Base-by-base conservation (phyloP, 2,888 invertebrate genomes). In the Lasius fuliginosus region DNA sequence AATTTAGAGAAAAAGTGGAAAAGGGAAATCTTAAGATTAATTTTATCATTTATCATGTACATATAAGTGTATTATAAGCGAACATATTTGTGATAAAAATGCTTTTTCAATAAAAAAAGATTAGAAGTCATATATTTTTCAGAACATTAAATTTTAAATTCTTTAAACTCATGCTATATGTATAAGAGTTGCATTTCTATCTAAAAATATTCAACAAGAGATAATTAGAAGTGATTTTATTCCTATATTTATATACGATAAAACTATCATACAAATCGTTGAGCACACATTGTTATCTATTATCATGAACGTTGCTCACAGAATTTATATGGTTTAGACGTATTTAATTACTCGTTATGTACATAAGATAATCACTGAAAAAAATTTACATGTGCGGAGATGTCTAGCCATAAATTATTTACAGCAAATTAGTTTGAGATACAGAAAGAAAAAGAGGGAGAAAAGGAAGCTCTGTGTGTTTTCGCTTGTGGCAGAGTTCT, bases 281-380 rank as follows among this genome's bases (percentile, higher is more conserved):
- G 74, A 60, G 82, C 82, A 85, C 23, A 68, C 82, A 65, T 60
- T 33, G 46, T 85, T 88, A 89, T 89, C 85, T 88, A 76, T 89
- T 89, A 88, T 89, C 86, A 71, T 53, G 64, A 30, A 62, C 64
- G 36, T 82, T 69, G 46, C 64, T 75, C 71, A 83, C 60, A 79
- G 36, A 40, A 69, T 73, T 62, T 18, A 42, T 27, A 23, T 53
- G 5, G 0, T 40, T 56, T 56, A 40, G 23, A 23, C 8, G 11
- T 27, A 69, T 58, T 73, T 58, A 40, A 73, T 58, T 74, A 40
- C n/a, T 30, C n/a, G 27, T 60, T 1, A 4, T 2, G 3, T 3
- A 40, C 9, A 11, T n/a, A 40, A 74, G 60, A 4, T 60, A 60
- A 74, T n/a, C 42, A 15, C 18, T 40, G 40, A 58, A 3, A n/a